Conservation (phyloP, 2,113 vertebrate species). For the Smithornis capensis region DNA sequence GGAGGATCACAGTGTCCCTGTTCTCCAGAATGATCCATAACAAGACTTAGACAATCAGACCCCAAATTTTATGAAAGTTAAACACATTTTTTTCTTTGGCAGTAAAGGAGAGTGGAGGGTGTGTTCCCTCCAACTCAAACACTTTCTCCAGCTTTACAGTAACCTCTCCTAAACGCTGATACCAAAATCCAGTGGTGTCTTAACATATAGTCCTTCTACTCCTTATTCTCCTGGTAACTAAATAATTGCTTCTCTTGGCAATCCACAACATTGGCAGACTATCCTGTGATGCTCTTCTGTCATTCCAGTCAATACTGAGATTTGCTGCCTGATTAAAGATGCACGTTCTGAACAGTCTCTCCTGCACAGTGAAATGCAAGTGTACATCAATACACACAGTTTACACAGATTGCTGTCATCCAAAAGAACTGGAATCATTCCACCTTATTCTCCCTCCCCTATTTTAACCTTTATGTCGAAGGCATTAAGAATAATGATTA, state of each 20-base stretch:
- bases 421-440: background rate
- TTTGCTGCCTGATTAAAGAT: background rate
- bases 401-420: background rate
- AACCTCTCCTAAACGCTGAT: background rate
- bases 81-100: background rate
- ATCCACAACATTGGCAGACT: background rate
- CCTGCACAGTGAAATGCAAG: background rate
- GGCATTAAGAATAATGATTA: background rate
- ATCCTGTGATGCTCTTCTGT: background rate
- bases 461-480: background rate
- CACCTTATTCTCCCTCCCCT: background rate
- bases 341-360: background rate
- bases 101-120: background rate
- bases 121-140: background rate
- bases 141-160: background rate
- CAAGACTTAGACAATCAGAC: background rate
- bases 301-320: background rate
- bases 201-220: background rate
- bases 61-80: background rate
- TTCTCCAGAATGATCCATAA: background rate
- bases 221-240: background rate
- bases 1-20: background rate
- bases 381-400: background rate
- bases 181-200: background rate
- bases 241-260: background rate